Evolutionary conservation across 2,797 vertebrate species (phyloP).

Genomic region (Paratrypauchen microcephalus): DNA sequence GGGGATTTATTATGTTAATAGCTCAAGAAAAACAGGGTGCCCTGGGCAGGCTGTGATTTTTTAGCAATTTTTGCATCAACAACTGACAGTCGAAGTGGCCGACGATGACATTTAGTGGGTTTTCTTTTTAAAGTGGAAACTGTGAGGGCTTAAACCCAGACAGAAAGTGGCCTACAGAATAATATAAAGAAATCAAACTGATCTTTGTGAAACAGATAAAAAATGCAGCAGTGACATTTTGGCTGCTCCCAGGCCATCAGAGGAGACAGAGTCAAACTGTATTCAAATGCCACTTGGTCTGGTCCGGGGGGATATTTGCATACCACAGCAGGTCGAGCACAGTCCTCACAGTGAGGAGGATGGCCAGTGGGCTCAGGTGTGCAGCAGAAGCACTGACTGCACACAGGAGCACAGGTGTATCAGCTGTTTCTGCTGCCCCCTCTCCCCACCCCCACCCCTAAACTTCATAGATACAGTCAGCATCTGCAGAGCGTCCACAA

Average conservation of each 20-base stretch:
- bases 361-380: background rate
- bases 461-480: no score
- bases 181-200: background rate
- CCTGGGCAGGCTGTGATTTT: background rate
- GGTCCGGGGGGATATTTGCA: slow-evolving; percentile 31
- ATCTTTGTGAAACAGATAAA: slow-evolving; percentile 4
- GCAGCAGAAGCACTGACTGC: background rate
- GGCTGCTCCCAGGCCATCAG: slow-evolving; percentile 1
- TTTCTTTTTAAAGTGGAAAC: background rate
- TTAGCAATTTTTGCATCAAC: background rate
- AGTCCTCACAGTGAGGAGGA: slow-evolving; percentile 18
- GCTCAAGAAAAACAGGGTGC: background rate
- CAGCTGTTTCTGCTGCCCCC: no score
- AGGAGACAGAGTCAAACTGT: slow-evolving; percentile 14
- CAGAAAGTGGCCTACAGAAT: background rate
- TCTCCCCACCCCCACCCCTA: no score
- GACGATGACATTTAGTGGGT: background rate
- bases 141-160: background rate
- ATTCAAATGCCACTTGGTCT: slow-evolving; percentile 45
- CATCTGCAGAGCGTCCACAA: no score
- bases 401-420: background rate
- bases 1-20: background rate
- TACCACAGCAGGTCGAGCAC: slow-evolving; percentile 29
- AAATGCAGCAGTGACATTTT: slow-evolving; percentile 27
- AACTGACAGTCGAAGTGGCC: background rate